Percentiles rank a stretch among this genome's conserved stretches.
phyloP scores from a whole-genome alignment of 2,113 vertebrate species.

The Mus musculus region DNA sequence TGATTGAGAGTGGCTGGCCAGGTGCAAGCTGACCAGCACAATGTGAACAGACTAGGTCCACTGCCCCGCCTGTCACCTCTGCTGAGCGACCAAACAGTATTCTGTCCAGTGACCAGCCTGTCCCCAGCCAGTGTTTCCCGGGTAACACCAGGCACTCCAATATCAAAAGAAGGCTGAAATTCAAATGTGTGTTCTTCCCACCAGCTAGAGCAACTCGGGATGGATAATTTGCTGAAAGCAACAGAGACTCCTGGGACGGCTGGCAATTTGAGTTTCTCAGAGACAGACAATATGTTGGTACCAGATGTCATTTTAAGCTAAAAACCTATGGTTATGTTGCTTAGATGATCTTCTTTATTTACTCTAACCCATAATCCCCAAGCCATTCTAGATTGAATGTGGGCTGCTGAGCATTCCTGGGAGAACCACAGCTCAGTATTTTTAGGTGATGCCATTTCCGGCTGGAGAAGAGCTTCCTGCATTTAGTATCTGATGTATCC shows the following conservation, averaged over 20 bases:
- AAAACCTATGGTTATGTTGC: slow-evolving; percentile 65
- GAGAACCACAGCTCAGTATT: not conserved
- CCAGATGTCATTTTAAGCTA: slow-evolving; percentile 70
- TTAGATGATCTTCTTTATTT: slow-evolving; percentile 58
- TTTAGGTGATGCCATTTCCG: slow-evolving; percentile 23
- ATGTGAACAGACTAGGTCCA: not conserved
- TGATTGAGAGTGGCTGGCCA: not conserved
- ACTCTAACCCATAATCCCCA: slow-evolving; percentile 68
- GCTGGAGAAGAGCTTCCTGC: not conserved
- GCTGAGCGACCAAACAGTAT: not conserved
- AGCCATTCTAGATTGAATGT: slow-evolving; percentile 34
- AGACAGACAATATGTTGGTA: slow-evolving; percentile 60
- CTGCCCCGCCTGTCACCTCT: not conserved
- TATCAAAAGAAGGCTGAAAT: not conserved
- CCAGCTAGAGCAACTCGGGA: not conserved
- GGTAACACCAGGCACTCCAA: not conserved
- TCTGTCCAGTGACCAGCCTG: not conserved
- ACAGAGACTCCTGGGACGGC: slow-evolving; percentile 1
- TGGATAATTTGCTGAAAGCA: not conserved
- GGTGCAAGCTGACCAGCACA: not conserved
- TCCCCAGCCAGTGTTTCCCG: not conserved
- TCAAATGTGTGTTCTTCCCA: not conserved
- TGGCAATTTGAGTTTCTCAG: slow-evolving; percentile 62
- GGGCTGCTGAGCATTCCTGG: slow-evolving; percentile 10
- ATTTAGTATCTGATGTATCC: not conserved